These are phyloP conservation scores for Myopa testacea DNA, from an alignment of 2,888 invertebrate genomes.

Conservation along the genomic window DNA sequence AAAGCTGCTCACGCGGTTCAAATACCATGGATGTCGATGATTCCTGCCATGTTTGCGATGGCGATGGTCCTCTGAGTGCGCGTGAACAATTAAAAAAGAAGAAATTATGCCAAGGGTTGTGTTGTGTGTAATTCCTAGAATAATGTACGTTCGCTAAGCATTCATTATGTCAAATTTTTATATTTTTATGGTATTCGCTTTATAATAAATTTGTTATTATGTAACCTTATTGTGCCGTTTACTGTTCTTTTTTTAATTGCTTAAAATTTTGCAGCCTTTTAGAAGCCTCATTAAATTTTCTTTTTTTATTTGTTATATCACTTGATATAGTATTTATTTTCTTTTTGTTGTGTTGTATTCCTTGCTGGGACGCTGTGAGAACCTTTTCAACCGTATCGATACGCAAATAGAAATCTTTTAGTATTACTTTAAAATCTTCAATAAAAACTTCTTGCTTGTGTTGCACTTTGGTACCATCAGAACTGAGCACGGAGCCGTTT, in stretches of 20 bases:
- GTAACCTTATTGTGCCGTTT: slow-evolving; percentile 14
- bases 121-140: slow-evolving; percentile 1
- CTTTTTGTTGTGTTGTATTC: slow-evolving; percentile 42
- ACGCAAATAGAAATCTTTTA: slow-evolving; percentile 62
- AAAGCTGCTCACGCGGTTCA: slow-evolving; percentile 44
- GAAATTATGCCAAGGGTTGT: slow-evolving; percentile 40
- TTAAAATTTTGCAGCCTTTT: neutral
- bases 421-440: slow-evolving; percentile 64
- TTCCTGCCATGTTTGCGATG: neutral
- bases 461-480: slow-evolving; percentile 53
- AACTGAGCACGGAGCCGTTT: slow-evolving; percentile 56
- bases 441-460: slow-evolving; percentile 59
- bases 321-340: neutral
- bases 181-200: neutral
- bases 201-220: neutral
- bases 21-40: slow-evolving; percentile 43
- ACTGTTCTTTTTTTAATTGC: slow-evolving; percentile 1
- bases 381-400: slow-evolving; percentile 54
- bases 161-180: neutral
- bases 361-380: slow-evolving; percentile 43
- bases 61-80: slow-evolving; percentile 39
- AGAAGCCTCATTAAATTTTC: neutral
- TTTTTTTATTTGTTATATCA: neutral
- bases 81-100: slow-evolving; percentile 50
- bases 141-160: slow-evolving; percentile 8